phyloP scores from a whole-genome alignment of 2,113 vertebrate species.

The Nesoenas mayeri region DNA sequence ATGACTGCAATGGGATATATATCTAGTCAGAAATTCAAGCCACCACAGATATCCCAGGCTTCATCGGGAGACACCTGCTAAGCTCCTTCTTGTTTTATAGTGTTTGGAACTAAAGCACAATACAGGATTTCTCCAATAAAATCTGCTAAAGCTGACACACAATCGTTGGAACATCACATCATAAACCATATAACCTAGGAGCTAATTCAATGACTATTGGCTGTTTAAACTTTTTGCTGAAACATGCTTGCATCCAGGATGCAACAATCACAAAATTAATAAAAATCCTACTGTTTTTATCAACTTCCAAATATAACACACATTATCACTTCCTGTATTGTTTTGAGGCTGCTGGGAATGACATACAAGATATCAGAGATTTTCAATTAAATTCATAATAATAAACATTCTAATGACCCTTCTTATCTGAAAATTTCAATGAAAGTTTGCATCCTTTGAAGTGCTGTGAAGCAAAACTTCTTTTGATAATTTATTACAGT shows the following conservation, averaged over 20 bases:
- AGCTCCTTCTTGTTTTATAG: not conserved
- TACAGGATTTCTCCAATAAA: not conserved
- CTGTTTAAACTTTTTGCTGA: not conserved
- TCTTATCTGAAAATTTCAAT: not conserved
- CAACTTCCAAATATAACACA: not conserved
- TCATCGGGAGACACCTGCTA: not conserved
- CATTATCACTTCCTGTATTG: not conserved
- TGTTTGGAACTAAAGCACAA: not conserved
- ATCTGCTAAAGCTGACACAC: not conserved
- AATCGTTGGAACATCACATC: not conserved
- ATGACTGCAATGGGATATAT: not conserved
- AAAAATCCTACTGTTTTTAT: not conserved
- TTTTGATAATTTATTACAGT: not conserved
- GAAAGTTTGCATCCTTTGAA: not conserved
- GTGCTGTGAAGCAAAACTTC: not conserved
- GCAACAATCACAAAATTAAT: not conserved
- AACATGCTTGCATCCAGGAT: not conserved
- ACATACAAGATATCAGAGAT: not conserved
- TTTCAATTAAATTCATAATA: not conserved
- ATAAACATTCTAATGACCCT: not conserved
- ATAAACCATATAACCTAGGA: not conserved
- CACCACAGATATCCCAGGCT: not conserved
- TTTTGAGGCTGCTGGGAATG: not conserved
- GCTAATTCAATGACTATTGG: not conserved
- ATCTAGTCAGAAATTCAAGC: not conserved